phyloP scores from a whole-genome alignment of 2,888 invertebrate genomes.

The Auanema freiburgensis region DNA sequence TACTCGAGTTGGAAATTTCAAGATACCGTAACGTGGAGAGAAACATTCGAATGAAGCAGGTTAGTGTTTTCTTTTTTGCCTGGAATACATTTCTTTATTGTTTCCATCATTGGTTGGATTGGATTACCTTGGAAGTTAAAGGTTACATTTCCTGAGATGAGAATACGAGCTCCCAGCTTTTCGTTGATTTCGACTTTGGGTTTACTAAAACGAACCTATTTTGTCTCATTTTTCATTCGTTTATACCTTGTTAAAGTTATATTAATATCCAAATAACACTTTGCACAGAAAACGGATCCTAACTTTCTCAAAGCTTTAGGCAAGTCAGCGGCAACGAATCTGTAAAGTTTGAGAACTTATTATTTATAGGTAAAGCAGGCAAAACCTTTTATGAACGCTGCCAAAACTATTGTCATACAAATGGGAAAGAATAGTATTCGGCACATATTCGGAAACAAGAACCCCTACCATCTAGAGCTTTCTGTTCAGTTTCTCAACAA shows the following conservation, averaged over 20 bases:
- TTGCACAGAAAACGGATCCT: slow-evolving; percentile 53
- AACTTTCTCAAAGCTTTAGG: slow-evolving; percentile 53
- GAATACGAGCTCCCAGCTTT: slow-evolving; percentile 50
- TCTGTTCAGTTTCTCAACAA: neutral
- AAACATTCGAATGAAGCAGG: slow-evolving; percentile 52
- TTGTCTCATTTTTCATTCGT: neutral
- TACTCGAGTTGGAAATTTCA: neutral
- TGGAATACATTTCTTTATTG: neutral
- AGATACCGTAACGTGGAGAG: slow-evolving; percentile 52
- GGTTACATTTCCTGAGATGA: slow-evolving; percentile 43
- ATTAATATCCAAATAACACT: slow-evolving; percentile 54
- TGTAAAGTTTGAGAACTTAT: slow-evolving; percentile 9
- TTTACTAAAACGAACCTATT: slow-evolving; percentile 36
- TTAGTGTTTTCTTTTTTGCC: slow-evolving; percentile 48
- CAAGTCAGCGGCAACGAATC: slow-evolving; percentile 34
- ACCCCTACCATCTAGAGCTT: slow-evolving; percentile 57
- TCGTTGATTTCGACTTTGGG: slow-evolving; percentile 54
- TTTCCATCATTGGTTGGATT: neutral
- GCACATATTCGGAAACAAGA: slow-evolving; percentile 57
- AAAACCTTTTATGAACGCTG: slow-evolving; percentile 32
- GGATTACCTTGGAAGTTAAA: slow-evolving; percentile 34
- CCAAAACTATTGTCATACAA: slow-evolving; percentile 55
- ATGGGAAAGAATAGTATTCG: slow-evolving; percentile 60
- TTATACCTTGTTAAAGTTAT: slow-evolving; percentile 54
- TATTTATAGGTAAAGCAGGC: slow-evolving; percentile 5